Evolutionary conservation across 2,888 invertebrate species (phyloP), one percentile per base, ranked within the genome.

Genomic region (Cerastoderma edule): DNA sequence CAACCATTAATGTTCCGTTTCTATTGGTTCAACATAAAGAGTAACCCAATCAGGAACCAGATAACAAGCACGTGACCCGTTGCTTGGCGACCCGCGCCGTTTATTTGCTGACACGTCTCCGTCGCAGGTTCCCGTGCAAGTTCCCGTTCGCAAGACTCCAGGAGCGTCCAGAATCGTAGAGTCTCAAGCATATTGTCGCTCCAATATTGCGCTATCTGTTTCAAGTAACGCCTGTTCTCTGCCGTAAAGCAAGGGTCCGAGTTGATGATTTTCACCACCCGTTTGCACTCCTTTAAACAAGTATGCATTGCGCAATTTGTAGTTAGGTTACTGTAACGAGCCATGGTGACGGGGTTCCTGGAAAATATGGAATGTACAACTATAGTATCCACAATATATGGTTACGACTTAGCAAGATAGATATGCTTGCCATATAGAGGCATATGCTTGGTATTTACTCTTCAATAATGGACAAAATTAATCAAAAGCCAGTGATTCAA

Each of bases 231-330:
- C 24, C 53, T 53, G 57, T 33, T 33, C 3, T 57, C 57, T n/a
- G n/a, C 57, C 6, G 22, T 28, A 22, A 28, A 57, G 28, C 57
- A 57, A 10, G 57, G 57, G 22, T 57, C 57, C 22, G 32, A n/a
- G n/a, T 57, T 57, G 3, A 57, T 33, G 33, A 30, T 3, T 57
- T n/a, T 57, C 19, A 57, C 57, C 3, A 57, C 57, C 19, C 33
- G 33, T 28, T 13, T 10, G n/a, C 57, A 57, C 6, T 30, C 33
- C 8, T 57, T 57, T 19, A 57, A 28, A 57, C 57, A 57, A 2
- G 32, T 28, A 33, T n/a, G n/a, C n/a, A 32, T 1, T 19, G 19
- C 57, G 22, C 57, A 57, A 8, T 57, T 57, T 6, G 1, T 5
- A n/a, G 57, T 57, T 24, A 57, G 1, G 5, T 32, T 8, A 4